phyloP scores from a whole-genome alignment of 2,113 vertebrate genomes.

The Larimichthys crocea region DNA sequence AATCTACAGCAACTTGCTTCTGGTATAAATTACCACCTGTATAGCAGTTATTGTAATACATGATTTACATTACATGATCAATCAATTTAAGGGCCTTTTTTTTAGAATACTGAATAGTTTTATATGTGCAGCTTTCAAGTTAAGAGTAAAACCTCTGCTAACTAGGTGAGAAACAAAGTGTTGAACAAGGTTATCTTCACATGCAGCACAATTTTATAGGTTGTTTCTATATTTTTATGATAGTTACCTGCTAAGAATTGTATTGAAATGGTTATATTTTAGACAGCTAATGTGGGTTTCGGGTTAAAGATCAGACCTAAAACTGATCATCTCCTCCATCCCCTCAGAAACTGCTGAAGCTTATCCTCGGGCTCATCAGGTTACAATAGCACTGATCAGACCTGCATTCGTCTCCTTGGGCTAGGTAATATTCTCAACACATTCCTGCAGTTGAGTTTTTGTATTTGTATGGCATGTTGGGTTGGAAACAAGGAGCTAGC shows the following conservation, averaged over 20 bases:
- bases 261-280: not conserved
- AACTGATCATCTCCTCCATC: slow-evolving; percentile 69
- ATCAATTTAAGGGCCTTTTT: not conserved
- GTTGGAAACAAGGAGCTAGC: slow-evolving; percentile 62
- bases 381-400: slow-evolving; percentile 75
- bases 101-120: not conserved
- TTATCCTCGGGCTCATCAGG: slow-evolving; percentile 72
- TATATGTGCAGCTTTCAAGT: not conserved
- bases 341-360: slow-evolving; percentile 67
- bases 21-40: not conserved
- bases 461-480: slow-evolving; percentile 55
- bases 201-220: slow-evolving; percentile 5
- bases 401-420: slow-evolving; percentile 60
- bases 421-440: slow-evolving; percentile 63
- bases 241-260: not conserved
- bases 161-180: not conserved
- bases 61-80: not conserved
- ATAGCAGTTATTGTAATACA: not conserved
- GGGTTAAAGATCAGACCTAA: slow-evolving; percentile 38
- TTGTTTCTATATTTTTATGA: not conserved
- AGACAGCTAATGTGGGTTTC: not conserved
- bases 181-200: not conserved
- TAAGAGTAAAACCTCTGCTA: not conserved
- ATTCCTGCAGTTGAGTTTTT: slow-evolving; percentile 63
- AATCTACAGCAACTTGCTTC: slow-evolving; percentile 8